A percentile compares a stretch with the other conserved stretches of the same genome.
phyloP scores from a whole-genome alignment of 2,888 invertebrate species.

The Drosophila monieri region DNA sequence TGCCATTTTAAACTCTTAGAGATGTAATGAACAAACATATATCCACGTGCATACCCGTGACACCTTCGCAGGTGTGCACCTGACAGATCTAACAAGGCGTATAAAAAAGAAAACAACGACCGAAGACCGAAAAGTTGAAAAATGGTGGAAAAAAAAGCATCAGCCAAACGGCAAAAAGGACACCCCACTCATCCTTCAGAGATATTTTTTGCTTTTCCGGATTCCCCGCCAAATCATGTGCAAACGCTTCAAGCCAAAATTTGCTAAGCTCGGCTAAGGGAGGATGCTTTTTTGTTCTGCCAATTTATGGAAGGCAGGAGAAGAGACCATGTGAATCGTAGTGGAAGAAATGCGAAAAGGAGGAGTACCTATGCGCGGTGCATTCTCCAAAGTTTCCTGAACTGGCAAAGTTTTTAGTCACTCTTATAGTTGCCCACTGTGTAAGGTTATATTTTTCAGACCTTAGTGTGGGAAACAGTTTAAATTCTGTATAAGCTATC shows the following conservation, averaged over 20 bases:
- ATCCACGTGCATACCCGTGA: constrained; percentile 6
- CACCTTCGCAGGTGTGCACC: constrained; percentile 46
- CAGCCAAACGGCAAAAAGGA: constrained; percentile 40
- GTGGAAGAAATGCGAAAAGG: constrained; percentile 1
- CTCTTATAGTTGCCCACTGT: constrained; percentile 51
- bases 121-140: constrained; percentile 20
- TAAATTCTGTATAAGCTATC: too few relatives aligned
- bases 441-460: background rate
- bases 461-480: background rate
- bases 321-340: constrained; percentile 1
- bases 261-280: constrained; percentile 29
- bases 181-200: constrained; percentile 1
- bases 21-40: constrained; percentile 10
- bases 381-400: constrained; percentile 33
- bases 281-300: constrained; percentile 28
- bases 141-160: constrained; percentile 23
- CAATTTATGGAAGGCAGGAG: constrained; percentile 33
- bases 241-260: constrained; percentile 62
- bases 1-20: constrained; percentile 34
- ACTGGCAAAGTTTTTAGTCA: constrained; percentile 51
- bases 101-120: constrained; percentile 16
- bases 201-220: constrained; percentile 3
- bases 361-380: constrained; percentile 17
- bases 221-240: constrained; percentile 61
- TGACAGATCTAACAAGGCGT: constrained; percentile 61